phyloP scores from a whole-genome alignment of 2,113 vertebrate genomes.

The Coptodon rendalli region DNA sequence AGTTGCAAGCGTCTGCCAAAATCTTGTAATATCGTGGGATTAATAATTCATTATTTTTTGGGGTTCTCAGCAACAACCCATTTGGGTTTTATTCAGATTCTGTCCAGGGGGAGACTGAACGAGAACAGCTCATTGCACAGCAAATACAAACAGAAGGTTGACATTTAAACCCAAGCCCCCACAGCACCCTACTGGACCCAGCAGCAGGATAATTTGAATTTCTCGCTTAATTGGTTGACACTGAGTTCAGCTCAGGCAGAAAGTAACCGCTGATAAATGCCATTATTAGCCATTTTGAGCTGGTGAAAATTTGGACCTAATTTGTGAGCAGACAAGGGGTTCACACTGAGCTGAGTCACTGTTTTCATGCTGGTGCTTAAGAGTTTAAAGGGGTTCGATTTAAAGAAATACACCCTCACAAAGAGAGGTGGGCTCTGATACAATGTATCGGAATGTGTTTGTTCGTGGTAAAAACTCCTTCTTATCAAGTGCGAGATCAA shows the following conservation, averaged over 20 bases:
- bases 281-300: slow-evolving; percentile 18
- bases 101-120: neutral
- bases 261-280: slow-evolving; percentile 5
- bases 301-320: neutral
- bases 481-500: neutral
- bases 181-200: slow-evolving; percentile 12
- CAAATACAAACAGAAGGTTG: slow-evolving; percentile 44
- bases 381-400: neutral
- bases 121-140: neutral
- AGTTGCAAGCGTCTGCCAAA: slow-evolving; percentile 35
- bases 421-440: neutral
- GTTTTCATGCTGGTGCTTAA: neutral
- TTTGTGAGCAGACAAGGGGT: neutral
- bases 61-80: neutral
- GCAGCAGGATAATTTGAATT: slow-evolving; percentile 41
- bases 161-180: slow-evolving; percentile 57
- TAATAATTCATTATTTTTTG: slow-evolving; percentile 22
- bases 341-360: neutral
- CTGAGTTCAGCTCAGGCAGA: slow-evolving; percentile 10
- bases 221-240: slow-evolving; percentile 55
- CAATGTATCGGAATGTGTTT: neutral
- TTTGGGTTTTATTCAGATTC: slow-evolving; percentile 24
- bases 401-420: neutral
- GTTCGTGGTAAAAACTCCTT: neutral
- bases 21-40: slow-evolving; percentile 29